Percentiles rank a stretch among this genome's conserved stretches.
Evolutionary conservation across 2,113 vertebrate species (phyloP).

Genomic region (Myotis lucifugus): DNA sequence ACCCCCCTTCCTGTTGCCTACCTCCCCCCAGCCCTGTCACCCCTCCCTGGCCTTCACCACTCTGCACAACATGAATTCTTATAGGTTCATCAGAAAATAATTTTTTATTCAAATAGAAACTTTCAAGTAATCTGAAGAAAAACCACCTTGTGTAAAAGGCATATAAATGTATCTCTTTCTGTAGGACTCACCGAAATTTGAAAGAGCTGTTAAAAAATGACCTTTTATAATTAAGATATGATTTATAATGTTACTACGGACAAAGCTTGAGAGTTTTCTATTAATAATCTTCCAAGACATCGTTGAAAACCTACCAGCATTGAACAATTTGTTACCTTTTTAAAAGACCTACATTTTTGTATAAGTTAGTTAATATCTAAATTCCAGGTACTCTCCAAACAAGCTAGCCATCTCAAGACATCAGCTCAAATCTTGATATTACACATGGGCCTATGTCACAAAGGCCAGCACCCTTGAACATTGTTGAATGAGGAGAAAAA

Average conservation of each 20-base stretch:
- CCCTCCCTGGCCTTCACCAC: neutral
- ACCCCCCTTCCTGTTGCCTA: neutral
- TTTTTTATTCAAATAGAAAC: neutral
- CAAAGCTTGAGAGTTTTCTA: neutral
- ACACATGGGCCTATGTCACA: neutral
- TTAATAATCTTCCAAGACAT: neutral
- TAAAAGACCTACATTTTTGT: neutral
- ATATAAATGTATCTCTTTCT: neutral
- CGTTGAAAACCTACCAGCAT: neutral
- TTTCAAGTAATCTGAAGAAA: neutral
- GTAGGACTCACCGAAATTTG: neutral
- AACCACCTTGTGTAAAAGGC: neutral
- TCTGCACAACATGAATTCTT: neutral
- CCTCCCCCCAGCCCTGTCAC: neutral
- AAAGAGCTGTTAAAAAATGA: neutral
- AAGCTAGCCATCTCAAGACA: neutral
- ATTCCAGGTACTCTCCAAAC: conserved; percentile 47
- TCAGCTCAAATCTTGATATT: conserved; percentile 52
- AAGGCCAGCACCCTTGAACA: neutral
- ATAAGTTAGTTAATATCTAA: conserved; percentile 28
- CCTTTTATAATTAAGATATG: neutral
- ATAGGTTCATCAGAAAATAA: neutral
- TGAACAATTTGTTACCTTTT: neutral
- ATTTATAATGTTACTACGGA: neutral
- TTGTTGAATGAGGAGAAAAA: conserved; percentile 56